These are phyloP conservation scores for Emys orbicularis DNA, from an alignment of 2,797 vertebrate genomes.

Conservation along the genomic window DNA sequence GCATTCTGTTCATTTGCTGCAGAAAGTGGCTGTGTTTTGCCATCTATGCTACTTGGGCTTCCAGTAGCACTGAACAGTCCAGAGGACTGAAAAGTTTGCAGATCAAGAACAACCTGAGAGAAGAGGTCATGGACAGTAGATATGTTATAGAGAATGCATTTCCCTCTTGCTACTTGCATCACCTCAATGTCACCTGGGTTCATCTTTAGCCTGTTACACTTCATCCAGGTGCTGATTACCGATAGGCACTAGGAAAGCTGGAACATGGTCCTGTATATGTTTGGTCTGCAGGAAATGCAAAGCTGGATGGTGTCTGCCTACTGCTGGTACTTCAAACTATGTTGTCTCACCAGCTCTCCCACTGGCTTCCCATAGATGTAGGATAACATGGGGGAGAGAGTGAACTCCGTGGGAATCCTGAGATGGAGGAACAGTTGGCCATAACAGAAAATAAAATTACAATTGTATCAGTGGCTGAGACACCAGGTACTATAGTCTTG, in stretches of 20 bases:
- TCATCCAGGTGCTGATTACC: not conserved
- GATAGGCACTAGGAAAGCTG: not conserved
- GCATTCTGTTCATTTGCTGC: not conserved
- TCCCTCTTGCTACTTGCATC: not conserved
- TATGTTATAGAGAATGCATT: not conserved
- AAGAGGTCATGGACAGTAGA: rapidly evolving
- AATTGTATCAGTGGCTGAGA: rapidly evolving
- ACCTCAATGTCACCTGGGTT: rapidly evolving
- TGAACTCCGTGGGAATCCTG: not conserved
- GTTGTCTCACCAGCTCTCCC: not conserved
- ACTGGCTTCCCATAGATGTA: not conserved
- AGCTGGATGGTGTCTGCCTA: rapidly evolving
- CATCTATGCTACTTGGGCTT: not conserved
- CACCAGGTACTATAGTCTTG: not conserved
- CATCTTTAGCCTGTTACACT: not conserved
- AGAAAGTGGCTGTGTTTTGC: not conserved
- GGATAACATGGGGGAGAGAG: not conserved
- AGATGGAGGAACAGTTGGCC: not conserved
- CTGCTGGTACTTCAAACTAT: not conserved
- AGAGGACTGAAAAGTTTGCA: not conserved
- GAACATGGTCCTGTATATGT: not conserved
- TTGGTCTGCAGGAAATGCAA: not conserved
- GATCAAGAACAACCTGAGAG: rapidly evolving
- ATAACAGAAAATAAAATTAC: not conserved
- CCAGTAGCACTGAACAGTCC: rapidly evolving